These are phyloP conservation scores for Chironomus striatipennis DNA, from an alignment of 1,140 invertebrate genomes.

Conservation along the genomic window DNA sequence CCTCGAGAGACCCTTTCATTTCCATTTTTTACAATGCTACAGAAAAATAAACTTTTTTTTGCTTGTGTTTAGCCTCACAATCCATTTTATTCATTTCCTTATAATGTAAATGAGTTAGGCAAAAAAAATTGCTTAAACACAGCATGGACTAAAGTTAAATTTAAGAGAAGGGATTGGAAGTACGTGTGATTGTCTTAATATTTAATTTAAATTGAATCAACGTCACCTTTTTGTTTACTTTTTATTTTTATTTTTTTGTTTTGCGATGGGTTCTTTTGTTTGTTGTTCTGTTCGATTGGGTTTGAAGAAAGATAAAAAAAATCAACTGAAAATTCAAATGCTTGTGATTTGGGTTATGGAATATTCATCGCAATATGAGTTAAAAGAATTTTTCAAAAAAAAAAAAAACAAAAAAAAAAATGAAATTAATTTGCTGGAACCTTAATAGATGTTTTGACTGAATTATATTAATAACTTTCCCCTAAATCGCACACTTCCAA, in stretches of 20 bases:
- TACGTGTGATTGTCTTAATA: constrained; percentile 20
- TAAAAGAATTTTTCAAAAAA: too few species aligned
- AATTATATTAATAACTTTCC: too few species aligned
- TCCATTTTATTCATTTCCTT: too few species aligned
- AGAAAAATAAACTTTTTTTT: not conserved
- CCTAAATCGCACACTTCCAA: too few species aligned
- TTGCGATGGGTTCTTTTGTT: not conserved
- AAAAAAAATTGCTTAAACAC: not conserved
- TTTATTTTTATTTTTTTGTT: too few species aligned
- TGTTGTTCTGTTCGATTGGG: not conserved
- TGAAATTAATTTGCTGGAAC: too few species aligned
- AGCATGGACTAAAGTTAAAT: not conserved
- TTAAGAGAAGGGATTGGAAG: not conserved
- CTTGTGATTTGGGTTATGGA: not conserved
- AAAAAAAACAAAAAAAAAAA: too few species aligned
- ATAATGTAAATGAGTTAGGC: not conserved
- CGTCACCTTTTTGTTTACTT: not conserved
- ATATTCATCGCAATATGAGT: too few species aligned
- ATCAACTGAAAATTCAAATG: not conserved
- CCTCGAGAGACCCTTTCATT: constrained; percentile 7
- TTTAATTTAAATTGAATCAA: constrained; percentile 23
- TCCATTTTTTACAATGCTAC: not conserved
- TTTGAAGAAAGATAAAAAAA: not conserved
- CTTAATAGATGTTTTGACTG: too few species aligned
- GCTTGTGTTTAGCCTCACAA: not conserved